A percentile compares a stretch with the other conserved stretches of the same genome.
Evolutionary conservation across 2,797 vertebrate genomes (phyloP).

Genomic region (Coregonus ussuriensis): DNA sequence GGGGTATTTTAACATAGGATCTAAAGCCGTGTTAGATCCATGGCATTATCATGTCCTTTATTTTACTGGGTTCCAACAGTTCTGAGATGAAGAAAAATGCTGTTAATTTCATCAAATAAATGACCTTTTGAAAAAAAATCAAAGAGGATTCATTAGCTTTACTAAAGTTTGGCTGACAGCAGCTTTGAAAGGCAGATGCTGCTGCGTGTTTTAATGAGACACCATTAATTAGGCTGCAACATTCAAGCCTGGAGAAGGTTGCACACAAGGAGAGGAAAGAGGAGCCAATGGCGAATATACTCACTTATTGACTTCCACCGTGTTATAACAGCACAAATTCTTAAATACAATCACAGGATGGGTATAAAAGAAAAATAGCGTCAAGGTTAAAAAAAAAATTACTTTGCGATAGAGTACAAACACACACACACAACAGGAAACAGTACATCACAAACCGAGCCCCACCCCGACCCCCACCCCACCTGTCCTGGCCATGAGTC

Average conservation of each 20-base stretch:
- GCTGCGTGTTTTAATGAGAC: conserved; percentile 83
- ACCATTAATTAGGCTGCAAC: conserved; percentile 81
- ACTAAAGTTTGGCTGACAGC: conserved; percentile 83
- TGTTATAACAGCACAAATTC: conserved; percentile 77
- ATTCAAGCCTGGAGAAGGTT: conserved; percentile 77
- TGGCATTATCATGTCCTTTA: conserved; percentile 63
- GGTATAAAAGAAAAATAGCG: conserved; percentile 45
- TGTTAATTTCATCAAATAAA: conserved; percentile 84
- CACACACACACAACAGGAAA: conserved; percentile 67
- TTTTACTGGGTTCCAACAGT: conserved; percentile 62
- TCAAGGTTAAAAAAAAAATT: not conserved
- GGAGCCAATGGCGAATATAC: conserved; percentile 75
- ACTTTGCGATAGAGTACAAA: conserved; percentile 62
- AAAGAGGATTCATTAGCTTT: conserved; percentile 86
- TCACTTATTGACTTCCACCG: conserved; percentile 77
- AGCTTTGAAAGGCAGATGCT: conserved; percentile 84
- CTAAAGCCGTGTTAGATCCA: conserved; percentile 23
- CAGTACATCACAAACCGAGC: conserved; percentile 57
- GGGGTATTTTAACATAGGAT: not conserved
- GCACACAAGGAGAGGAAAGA: conserved; percentile 68
- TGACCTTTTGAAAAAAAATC: conserved; percentile 83
- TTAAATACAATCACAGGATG: conserved; percentile 82
- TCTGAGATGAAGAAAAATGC: conserved; percentile 56
- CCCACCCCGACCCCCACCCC: conserved; percentile 13
- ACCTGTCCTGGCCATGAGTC: conserved; percentile 28